These are phyloP conservation scores for Atherinomorus stipes DNA, from an alignment of 2,113 vertebrate species.

Conservation along the genomic window DNA sequence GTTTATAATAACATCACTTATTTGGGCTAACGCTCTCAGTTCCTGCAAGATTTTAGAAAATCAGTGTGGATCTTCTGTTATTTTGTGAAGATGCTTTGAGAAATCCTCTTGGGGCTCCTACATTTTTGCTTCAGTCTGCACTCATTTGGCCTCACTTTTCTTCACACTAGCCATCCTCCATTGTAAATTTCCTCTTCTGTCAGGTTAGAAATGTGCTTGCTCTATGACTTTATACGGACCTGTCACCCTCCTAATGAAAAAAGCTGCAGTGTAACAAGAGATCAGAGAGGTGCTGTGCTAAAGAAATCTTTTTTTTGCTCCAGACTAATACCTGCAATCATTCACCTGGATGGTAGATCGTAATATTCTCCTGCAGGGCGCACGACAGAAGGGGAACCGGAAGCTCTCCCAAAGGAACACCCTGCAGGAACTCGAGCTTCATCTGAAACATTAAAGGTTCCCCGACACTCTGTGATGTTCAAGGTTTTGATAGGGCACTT, in stretches of 20 bases:
- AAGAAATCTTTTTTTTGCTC: slow-evolving; percentile 83
- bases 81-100: background rate
- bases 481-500: slow-evolving; percentile 68
- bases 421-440: slow-evolving; percentile 24
- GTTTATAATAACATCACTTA: background rate
- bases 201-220: slow-evolving; percentile 42
- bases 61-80: no score
- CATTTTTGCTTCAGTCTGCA: slow-evolving; percentile 20
- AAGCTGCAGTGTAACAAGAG: slow-evolving; percentile 84
- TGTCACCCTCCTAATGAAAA: slow-evolving; percentile 65
- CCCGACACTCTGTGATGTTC: slow-evolving; percentile 44
- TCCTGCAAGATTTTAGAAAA: no score
- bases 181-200: slow-evolving; percentile 16
- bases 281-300: slow-evolving; percentile 76
- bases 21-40: background rate
- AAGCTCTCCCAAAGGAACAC: slow-evolving; percentile 37
- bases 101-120: fast-evolving
- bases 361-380: slow-evolving; percentile 83
- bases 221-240: slow-evolving; percentile 40
- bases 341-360: slow-evolving; percentile 75
- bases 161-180: background rate
- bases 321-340: slow-evolving; percentile 81
- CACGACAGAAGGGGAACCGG: slow-evolving; percentile 13
- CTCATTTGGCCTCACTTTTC: slow-evolving; percentile 2
- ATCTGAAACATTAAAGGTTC: slow-evolving; percentile 34